These are phyloP conservation scores for Thaumatotibia leucotreta DNA, from an alignment of 1,140 invertebrate genomes.

Conservation along the genomic window DNA sequence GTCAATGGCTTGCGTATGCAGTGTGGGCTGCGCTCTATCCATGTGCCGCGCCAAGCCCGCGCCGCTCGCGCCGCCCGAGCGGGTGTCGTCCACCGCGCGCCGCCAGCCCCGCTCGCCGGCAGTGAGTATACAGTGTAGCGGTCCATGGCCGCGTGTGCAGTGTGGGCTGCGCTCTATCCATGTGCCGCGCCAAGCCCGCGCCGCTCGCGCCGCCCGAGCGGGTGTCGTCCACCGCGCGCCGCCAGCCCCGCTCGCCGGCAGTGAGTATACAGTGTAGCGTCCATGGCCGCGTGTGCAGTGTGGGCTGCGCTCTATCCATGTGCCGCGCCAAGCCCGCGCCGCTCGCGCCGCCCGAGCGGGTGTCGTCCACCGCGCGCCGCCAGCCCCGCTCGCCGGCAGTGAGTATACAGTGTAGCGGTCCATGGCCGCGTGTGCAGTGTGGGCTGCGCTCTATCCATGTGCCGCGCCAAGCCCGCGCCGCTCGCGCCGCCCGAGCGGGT, in stretches of 20 bases:
- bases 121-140: background rate
- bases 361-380: constrained; percentile 8
- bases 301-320: constrained; percentile 20
- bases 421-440: constrained; percentile 33
- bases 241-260: background rate
- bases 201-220: background rate
- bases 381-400: constrained; percentile 1
- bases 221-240: constrained; percentile 4
- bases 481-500: constrained; percentile 21
- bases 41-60: constrained; percentile 60
- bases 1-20: constrained; percentile 74
- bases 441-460: background rate
- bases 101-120: constrained; percentile 32
- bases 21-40: constrained; percentile 79
- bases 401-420: no score
- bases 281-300: no score
- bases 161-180: no score
- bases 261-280: no score
- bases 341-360: constrained; percentile 7
- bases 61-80: constrained; percentile 40
- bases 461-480: constrained; percentile 9
- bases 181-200: background rate
- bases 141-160: no score
- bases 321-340: constrained; percentile 13
- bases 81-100: constrained; percentile 55